A percentile compares a stretch with the other conserved stretches of the same genome.
phyloP scores from a whole-genome alignment of 2,888 invertebrate genomes.

The Leptinotarsa juncta region DNA sequence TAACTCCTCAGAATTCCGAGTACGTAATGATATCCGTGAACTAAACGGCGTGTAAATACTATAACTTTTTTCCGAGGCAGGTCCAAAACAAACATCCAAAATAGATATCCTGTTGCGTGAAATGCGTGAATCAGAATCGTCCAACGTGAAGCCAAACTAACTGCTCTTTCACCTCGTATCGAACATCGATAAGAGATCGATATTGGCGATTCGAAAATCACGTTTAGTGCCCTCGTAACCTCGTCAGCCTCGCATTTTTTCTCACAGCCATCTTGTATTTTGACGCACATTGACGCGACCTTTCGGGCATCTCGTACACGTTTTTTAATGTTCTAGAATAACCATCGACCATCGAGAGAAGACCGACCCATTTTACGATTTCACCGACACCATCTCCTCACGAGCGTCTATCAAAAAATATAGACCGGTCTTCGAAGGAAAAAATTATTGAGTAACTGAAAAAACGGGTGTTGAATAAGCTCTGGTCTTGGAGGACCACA shows the following conservation, averaged over 20 bases:
- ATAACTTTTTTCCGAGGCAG: not conserved
- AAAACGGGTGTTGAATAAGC: too few relatives aligned
- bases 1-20: not conserved
- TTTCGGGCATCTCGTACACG: constrained; percentile 18
- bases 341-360: constrained; percentile 13
- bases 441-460: not conserved
- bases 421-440: not conserved
- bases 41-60: not conserved
- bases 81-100: constrained; percentile 12
- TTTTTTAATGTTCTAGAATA: constrained; percentile 4
- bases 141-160: not conserved
- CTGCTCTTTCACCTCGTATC: constrained; percentile 19
- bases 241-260: constrained; percentile 6
- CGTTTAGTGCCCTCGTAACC: constrained; percentile 13
- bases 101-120: constrained; percentile 7
- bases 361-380: constrained; percentile 19
- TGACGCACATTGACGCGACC: constrained; percentile 19
- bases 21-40: not conserved
- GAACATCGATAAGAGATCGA: constrained; percentile 10
- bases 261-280: constrained; percentile 16
- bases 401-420: constrained; percentile 10
- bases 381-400: constrained; percentile 14
- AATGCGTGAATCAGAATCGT: too few relatives aligned
- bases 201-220: constrained; percentile 8
- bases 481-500: too few relatives aligned